phyloP scores from a whole-genome alignment of 2,797 vertebrate genomes.

The Prionace glauca region DNA sequence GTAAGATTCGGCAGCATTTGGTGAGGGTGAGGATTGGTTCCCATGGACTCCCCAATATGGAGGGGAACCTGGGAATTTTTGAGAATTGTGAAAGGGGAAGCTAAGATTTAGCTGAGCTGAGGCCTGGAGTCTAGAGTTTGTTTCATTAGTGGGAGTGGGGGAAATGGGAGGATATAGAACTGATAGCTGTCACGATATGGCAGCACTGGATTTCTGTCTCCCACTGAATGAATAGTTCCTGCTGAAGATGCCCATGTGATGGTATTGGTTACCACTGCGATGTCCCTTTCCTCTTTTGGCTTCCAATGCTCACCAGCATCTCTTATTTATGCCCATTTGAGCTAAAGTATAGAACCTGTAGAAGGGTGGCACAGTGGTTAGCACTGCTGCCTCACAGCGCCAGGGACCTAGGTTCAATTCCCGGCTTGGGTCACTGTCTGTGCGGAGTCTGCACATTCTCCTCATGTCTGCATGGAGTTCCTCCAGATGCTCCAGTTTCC shows the following conservation, averaged over 20 bases:
- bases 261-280: neutral
- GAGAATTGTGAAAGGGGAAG: neutral
- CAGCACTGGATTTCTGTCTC: neutral
- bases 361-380: too few species aligned
- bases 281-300: neutral
- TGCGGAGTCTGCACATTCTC: too few species aligned
- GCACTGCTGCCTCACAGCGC: too few species aligned
- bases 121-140: neutral
- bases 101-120: neutral
- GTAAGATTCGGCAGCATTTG: neutral
- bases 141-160: neutral
- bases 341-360: neutral
- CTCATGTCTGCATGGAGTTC: too few species aligned
- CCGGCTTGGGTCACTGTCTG: too few species aligned
- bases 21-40: neutral
- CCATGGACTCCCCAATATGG: neutral
- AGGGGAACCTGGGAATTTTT: neutral
- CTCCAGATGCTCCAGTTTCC: too few species aligned
- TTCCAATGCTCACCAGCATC: neutral
- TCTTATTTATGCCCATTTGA: neutral
- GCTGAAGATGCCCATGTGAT: neutral
- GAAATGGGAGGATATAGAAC: neutral
- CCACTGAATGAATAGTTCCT: neutral
- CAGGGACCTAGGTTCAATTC: too few species aligned
- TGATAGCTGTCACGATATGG: neutral